These are phyloP conservation scores for Caligus rogercresseyi DNA, from an alignment of 1,140 invertebrate species.

Conservation along the genomic window DNA sequence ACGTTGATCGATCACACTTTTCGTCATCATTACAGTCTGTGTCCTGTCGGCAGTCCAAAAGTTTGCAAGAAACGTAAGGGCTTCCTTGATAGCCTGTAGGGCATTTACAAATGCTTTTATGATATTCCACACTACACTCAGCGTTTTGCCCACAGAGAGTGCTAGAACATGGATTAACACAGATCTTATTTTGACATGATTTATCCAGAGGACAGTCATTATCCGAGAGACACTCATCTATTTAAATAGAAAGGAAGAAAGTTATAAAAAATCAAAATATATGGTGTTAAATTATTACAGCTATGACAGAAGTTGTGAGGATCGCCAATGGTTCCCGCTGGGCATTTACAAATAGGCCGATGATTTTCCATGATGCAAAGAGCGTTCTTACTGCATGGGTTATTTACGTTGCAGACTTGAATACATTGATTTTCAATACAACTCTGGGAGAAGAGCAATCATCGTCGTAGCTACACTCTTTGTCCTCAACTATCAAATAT, in stretches of 20 bases:
- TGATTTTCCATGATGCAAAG: constrained; percentile 37
- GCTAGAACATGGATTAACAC: background rate
- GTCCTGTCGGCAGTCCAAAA: constrained; percentile 22
- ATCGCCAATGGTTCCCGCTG: constrained; percentile 27
- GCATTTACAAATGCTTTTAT: background rate
- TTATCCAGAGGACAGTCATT: constrained; percentile 26
- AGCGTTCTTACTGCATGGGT: constrained; percentile 49
- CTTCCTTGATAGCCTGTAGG: constrained; percentile 45
- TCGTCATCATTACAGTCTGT: constrained; percentile 1
- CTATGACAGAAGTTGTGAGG: constrained; percentile 30
- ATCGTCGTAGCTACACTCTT: constrained; percentile 25
- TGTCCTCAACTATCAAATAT: constrained; percentile 23
- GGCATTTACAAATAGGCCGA: constrained; percentile 27
- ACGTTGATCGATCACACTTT: background rate
- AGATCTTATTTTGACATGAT: background rate
- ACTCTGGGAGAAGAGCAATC: constrained; percentile 26
- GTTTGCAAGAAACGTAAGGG: constrained; percentile 38
- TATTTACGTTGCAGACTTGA: constrained; percentile 43
- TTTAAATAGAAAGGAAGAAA: constrained; percentile 41
- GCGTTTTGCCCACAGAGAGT: background rate
- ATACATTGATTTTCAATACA: constrained; percentile 37
- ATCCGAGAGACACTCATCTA: constrained; percentile 26
- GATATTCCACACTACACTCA: background rate
- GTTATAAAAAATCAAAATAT: constrained; percentile 22
- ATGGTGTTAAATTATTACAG: background rate